Base-by-base conservation (phyloP, 2,797 vertebrate genomes). In the Melanotaenia maccullochi region DNA sequence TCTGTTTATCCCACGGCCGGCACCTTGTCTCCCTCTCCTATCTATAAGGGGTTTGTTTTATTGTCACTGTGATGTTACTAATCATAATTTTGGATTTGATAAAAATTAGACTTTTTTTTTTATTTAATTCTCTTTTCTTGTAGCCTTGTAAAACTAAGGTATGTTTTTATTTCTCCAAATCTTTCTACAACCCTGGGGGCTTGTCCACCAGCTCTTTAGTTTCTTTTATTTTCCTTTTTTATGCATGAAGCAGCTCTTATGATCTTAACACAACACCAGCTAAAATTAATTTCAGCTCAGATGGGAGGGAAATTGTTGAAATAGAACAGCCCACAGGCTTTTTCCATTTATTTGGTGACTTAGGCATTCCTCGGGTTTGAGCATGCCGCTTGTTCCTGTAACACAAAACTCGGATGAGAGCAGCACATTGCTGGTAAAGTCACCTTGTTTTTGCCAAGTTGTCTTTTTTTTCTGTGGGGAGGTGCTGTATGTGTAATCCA, bases 331-430 rank as follows among this genome's bases (percentile, higher is more conserved):
- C 89, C 5, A 76, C 79, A 82, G 88, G 84, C 79, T 84, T 90
- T 91, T 91, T 87, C 89, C 88, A 88, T 83, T 88, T 85, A 90
- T 92, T 92, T 90, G 84, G 90, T 92, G 90, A 93, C 87, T 93
- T 87, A 77, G 86, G 83, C 88, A 86, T 92, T 92, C 91, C 85
- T 90, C 86, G 89, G 90, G 92, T 91, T 91, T 62, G 65, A 84
- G 74, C 76, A 74, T 72, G n/a, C 71, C 63, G 82, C 87, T 87
- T 76, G 81, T 91, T 89, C 88, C 88, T 90, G 90, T 92, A 89
- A 93, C 80, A 90, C 82, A 86, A 92, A 87, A 91, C 87, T 87
- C 75, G 78, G 85, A 92, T 85, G 87, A 92, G 85, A 87, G 86
- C 84, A 90, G 88, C 89, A 86, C 87, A 85, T 89, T 90, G 87